A percentile compares a stretch with the other conserved stretches of the same genome.
phyloP scores from a whole-genome alignment of 2,797 vertebrate genomes.

The Orientallactaga sibirica region DNA sequence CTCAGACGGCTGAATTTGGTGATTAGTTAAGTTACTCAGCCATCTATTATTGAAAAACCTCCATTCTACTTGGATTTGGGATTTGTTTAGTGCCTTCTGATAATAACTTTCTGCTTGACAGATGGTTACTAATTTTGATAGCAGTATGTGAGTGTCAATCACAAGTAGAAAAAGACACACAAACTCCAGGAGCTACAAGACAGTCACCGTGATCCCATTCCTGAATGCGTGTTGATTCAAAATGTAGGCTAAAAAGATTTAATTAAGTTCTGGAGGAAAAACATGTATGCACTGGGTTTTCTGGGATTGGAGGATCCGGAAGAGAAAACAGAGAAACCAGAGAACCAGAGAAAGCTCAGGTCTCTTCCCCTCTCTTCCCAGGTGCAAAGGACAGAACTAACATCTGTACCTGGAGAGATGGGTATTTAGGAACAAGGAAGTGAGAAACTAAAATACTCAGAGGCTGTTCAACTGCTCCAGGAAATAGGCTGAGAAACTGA shows the following conservation, averaged over 20 bases:
- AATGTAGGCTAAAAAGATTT: conserved; percentile 37
- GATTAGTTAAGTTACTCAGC: conserved; percentile 84
- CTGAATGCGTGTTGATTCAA: conserved; percentile 24
- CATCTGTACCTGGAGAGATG: conserved; percentile 24
- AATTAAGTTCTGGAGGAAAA: not conserved
- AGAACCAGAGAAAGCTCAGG: not conserved
- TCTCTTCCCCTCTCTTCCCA: not conserved
- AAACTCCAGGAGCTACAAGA: not conserved
- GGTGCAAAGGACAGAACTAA: conserved; percentile 50
- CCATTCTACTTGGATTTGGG: conserved; percentile 64
- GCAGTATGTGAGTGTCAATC: conserved; percentile 50
- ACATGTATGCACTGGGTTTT: not conserved
- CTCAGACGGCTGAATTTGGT: conserved; percentile 64
- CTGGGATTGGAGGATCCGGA: not conserved
- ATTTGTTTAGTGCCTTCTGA: conserved; percentile 72
- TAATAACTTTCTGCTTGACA: conserved; percentile 80
- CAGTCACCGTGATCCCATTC: not conserved
- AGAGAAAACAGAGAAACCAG: not conserved
- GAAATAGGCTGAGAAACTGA: not conserved
- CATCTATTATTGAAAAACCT: conserved; percentile 71
- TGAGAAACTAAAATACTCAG: conserved; percentile 21
- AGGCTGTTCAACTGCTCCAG: not conserved
- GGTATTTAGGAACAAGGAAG: not conserved
- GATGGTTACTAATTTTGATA: conserved; percentile 70
- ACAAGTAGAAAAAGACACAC: not conserved